Conservation (phyloP, 2,797 vertebrate species). For the Lerista edwardsae region DNA sequence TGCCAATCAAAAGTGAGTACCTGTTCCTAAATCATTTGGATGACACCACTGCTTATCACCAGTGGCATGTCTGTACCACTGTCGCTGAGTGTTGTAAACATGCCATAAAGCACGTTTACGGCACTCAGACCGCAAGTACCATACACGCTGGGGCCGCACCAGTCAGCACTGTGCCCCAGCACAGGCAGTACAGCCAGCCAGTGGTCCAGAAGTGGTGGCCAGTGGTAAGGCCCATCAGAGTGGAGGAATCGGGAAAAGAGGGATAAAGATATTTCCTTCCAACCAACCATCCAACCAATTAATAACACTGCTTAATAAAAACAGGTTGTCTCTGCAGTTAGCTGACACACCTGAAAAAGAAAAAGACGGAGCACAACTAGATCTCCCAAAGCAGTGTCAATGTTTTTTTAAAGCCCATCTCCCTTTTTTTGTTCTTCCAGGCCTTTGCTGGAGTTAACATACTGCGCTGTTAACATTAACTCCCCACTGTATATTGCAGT, state of each 20-base stretch:
- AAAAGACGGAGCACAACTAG: not conserved
- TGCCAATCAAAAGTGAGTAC: too few species aligned
- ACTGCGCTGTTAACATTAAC: conserved; percentile 74
- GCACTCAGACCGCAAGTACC: too few species aligned
- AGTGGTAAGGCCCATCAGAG: too few species aligned
- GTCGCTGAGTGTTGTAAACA: too few species aligned
- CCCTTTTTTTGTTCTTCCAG: conserved; percentile 55
- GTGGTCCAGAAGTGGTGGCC: not conserved
- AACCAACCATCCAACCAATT: too few species aligned
- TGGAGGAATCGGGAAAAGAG: not conserved
- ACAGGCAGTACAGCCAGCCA: too few species aligned
- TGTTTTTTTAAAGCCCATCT: not conserved
- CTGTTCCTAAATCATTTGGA: too few species aligned
- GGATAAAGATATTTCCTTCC: not conserved
- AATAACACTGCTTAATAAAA: not conserved
- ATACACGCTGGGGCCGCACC: too few species aligned
- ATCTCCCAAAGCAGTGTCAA: not conserved
- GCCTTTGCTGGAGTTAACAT: conserved; percentile 72
- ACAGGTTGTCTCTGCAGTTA: not conserved
- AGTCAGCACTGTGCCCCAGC: too few species aligned
- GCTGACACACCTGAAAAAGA: not conserved
- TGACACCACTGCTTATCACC: too few species aligned
- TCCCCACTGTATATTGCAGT: conserved; percentile 70
- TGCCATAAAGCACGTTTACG: too few species aligned
- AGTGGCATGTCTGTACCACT: too few species aligned